Percentiles rank a stretch among this genome's conserved stretches.
Evolutionary conservation across 1,140 invertebrate species (phyloP).

Genomic region (Trichogramma pretiosum): DNA sequence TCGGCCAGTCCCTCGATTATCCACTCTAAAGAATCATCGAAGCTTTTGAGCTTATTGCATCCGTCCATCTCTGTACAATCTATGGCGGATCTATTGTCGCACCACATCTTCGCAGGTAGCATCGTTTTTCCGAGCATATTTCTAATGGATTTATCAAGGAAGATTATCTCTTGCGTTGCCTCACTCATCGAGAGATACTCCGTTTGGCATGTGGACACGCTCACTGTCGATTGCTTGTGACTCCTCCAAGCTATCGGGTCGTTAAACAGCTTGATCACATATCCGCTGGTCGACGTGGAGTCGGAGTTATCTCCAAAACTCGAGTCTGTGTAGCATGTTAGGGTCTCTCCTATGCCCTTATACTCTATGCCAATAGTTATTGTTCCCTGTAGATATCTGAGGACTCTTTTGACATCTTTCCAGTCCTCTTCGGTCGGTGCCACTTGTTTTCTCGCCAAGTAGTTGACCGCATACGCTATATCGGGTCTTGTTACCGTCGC

Average conservation of each 20-base stretch:
- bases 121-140: slow-evolving; percentile 11
- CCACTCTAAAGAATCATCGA: too few species aligned
- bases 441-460: background rate
- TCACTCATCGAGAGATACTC: slow-evolving; percentile 28
- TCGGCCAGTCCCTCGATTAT: too few species aligned
- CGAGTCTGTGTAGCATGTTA: slow-evolving; percentile 1
- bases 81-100: slow-evolving; percentile 11
- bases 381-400: slow-evolving; percentile 4
- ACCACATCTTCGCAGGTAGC: slow-evolving; percentile 9
- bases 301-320: slow-evolving; percentile 5
- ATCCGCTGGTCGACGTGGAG: slow-evolving; percentile 3
- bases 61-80: slow-evolving; percentile 5
- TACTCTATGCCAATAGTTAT: background rate
- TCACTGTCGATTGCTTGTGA: slow-evolving; percentile 23
- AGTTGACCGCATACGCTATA: too few species aligned
- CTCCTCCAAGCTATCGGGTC: slow-evolving; percentile 22
- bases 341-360: background rate
- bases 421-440: background rate
- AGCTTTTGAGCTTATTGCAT: slow-evolving; percentile 12
- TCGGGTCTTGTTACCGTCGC: background rate
- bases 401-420: slow-evolving; percentile 1
- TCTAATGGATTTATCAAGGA: slow-evolving; percentile 16
- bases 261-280: slow-evolving; percentile 17
- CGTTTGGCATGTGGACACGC: slow-evolving; percentile 26
- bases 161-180: slow-evolving; percentile 25